Evolutionary conservation across 2,113 vertebrate genomes (phyloP), one percentile per base, ranked within the genome.

Genomic region (Erinaceus europaeus): DNA sequence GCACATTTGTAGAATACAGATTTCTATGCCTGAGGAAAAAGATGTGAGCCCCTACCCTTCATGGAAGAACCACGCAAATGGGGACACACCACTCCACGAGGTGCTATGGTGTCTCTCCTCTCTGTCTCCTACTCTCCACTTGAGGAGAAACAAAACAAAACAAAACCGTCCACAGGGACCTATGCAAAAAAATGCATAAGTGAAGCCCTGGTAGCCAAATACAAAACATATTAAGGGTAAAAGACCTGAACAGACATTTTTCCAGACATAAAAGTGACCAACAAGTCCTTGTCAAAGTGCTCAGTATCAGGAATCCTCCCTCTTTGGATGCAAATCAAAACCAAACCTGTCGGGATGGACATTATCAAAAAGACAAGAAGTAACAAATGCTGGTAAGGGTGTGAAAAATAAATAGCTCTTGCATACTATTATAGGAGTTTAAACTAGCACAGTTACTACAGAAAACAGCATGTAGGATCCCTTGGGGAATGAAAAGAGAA

Each of bases 401-500:
- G 36, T 29, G 40, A n/a, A 1, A 53, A 53, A 73, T 72, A 72
- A 21, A 27, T 36, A 72, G 55, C n/a, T 3, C 3, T 29, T 77
- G 38, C n/a, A 61, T 10, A 78, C n/a, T 72, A 62, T n/a, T 25
- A 27, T 64, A 64, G 65, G 38, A 72, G 84, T 48, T 38, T 75
- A 72, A 84, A 78, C 46, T 38, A 18, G 25, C 48, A 44, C 10
- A 57, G 57, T 38, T 32, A 65, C 14, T 78, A 69, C 34, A 21
- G 21, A 55, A 84, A 78, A 84, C 7, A 53, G 32, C 15, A 44
- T 52, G 46, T 29, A 62, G n/a, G 38, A 38, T 48, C 50, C 46
- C 18, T 53, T 36, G 79, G 79, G 67, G 85, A 85, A 78, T 55
- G 46, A 72, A 78, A 90, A 77, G 25, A 84, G 64, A 78, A 79